Evolutionary conservation across 2,888 invertebrate genomes (phyloP), one percentile per base, ranked within the genome.

Genomic region (Coelogynopora nodosa): DNA sequence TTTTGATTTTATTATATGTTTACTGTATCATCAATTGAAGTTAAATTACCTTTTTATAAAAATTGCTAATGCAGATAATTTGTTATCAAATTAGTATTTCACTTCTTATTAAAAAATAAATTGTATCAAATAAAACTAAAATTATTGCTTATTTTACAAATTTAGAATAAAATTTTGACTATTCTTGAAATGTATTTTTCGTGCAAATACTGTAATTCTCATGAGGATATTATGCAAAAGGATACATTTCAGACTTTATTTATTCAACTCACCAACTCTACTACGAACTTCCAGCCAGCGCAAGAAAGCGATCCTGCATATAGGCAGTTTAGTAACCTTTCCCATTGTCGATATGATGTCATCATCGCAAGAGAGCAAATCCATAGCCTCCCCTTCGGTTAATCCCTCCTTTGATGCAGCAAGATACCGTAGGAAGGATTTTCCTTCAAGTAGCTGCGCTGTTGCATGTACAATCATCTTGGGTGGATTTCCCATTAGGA

Each of bases 361-460:
- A 23, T 74, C 74, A 74, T 74, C 74, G 27, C 74, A 74, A 74
- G 74, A 74, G 74, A 74, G 74, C 23, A 74, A 23, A 23, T 74
- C 74, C 27, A 74, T 23, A 23, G 74, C 23, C 27, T 74, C 74
- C 23, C 74, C 74, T 74, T 74, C 74, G 2, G 74, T 74, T 5
- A 74, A 23, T 5, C 74, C 74, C 23, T 74, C 74, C 23, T 74
- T 74, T 5, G 74, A 74, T 2, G 74, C 74, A 26, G 74, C 74
- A 13, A 74, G 74, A 74, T 74, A 74, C 2, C 74, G 74, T n/a
- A 74, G 74, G 23, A 13, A 74, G 18, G 74, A 5, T 23, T 74
- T 74, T 2, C 74, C 74, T 26, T 74, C 74, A 13, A 5, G 74
- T 23, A 74, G 27, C 18, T 74, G 18, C 2, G 74, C 18, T 13